These are phyloP conservation scores for Drosophila tani DNA, from an alignment of 1,140 invertebrate genomes.

Conservation along the genomic window DNA sequence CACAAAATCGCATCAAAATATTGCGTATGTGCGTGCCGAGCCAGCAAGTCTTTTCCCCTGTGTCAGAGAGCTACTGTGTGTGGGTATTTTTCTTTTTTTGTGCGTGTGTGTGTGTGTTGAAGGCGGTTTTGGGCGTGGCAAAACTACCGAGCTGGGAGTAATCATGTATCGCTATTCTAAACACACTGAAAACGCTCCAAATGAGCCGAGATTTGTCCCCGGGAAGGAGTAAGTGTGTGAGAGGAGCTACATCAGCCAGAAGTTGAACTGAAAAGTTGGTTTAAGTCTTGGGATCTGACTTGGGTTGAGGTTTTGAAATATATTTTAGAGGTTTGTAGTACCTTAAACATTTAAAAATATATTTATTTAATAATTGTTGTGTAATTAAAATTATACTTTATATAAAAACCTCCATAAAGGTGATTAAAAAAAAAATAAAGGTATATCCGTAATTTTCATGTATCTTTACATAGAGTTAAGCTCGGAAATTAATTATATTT, in stretches of 20 bases:
- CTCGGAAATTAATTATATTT: too few species aligned
- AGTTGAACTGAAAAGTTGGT: background rate
- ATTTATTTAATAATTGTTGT: background rate
- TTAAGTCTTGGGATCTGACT: background rate
- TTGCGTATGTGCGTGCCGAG: constrained; percentile 68
- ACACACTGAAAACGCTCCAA: constrained; percentile 40
- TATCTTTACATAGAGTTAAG: too few species aligned
- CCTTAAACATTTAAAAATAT: background rate
- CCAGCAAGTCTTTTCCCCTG: constrained; percentile 38
- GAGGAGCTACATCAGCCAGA: background rate
- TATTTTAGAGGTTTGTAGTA: too few species aligned
- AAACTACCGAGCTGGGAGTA: constrained; percentile 42
- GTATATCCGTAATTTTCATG: background rate
- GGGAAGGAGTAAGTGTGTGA: constrained; percentile 3
- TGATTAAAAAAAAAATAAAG: background rate
- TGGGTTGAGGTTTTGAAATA: background rate
- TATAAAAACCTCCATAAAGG: background rate
- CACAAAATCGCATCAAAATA: constrained; percentile 76
- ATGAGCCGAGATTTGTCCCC: constrained; percentile 35
- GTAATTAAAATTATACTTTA: background rate
- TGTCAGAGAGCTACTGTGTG: constrained; percentile 9
- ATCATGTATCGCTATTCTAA: constrained; percentile 43
- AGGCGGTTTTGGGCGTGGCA: constrained; percentile 33
- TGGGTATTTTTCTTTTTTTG: constrained; percentile 1
- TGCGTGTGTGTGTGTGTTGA: constrained; percentile 13